These are phyloP conservation scores for Drosophila austrosaltans DNA, from an alignment of 2,888 invertebrate species.

Conservation along the genomic window DNA sequence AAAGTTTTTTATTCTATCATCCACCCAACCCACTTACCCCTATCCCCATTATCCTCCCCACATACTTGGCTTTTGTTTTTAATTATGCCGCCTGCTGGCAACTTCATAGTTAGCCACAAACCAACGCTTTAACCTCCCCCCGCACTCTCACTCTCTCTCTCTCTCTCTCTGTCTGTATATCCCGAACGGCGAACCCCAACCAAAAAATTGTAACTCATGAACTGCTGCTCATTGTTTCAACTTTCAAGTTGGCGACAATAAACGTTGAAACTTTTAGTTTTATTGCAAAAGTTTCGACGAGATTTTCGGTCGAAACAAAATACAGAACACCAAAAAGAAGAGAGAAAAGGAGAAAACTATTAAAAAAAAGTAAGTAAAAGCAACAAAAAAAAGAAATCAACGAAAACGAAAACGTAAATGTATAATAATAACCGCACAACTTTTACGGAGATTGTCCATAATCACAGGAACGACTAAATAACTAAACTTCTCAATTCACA, in stretches of 20 bases:
- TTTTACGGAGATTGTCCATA: slow-evolving; percentile 53
- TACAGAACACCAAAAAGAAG: slow-evolving; percentile 19
- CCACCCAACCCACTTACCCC: too few species aligned
- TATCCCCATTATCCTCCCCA: not conserved
- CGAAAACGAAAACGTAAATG: slow-evolving; percentile 54
- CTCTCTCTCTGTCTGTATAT: too few species aligned
- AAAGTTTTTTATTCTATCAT: slow-evolving; percentile 45
- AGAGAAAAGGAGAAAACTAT: slow-evolving; percentile 38
- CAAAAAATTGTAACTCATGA: slow-evolving; percentile 70
- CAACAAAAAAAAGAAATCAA: slow-evolving; percentile 6
- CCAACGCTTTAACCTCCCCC: slow-evolving; percentile 7
- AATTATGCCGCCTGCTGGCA: slow-evolving; percentile 65
- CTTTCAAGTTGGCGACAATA: slow-evolving; percentile 77
- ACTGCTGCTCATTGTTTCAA: slow-evolving; percentile 75
- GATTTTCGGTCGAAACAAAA: slow-evolving; percentile 70
- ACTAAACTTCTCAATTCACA: slow-evolving; percentile 40
- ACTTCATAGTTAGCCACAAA: slow-evolving; percentile 45
- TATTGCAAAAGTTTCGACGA: slow-evolving; percentile 75
- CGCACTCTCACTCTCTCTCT: not conserved
- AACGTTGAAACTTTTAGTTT: slow-evolving; percentile 76
- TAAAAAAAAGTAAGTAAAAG: not conserved
- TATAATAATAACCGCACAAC: slow-evolving; percentile 74
- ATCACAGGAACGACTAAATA: slow-evolving; percentile 31
- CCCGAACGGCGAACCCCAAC: not conserved
- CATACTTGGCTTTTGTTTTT: slow-evolving; percentile 59